Evolutionary conservation across 2,888 invertebrate species (phyloP), one percentile per base, ranked within the genome.

Genomic region (Nemoura dubitans): DNA sequence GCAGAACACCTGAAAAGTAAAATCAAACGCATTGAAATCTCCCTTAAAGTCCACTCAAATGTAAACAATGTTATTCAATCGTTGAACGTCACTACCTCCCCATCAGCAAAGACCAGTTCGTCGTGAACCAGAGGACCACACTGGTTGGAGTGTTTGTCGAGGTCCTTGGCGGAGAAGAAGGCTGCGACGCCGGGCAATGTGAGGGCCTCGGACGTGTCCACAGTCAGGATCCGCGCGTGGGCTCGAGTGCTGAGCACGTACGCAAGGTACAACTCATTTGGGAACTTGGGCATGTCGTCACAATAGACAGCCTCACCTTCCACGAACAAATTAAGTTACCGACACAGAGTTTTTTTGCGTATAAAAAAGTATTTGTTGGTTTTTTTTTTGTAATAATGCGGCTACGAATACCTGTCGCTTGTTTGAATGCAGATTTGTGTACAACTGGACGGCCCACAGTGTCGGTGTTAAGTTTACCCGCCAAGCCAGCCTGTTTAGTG

Each of bases 221-320:
- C 93, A 10, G 93, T 94, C 2, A 96, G 76, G 86, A 98, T 94
- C 89, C 95, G 95, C 0, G 98, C 98, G 90, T 97, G 96, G 0
- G 98, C 94, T 91, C 94, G 95, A 0, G 95, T 95, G 89, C 98
- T 98, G 0, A 95, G 89, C 0, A 98, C 98, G 82, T 96, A 93
- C 0, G 95, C 95, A 89, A 98, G 92, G 89, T 96, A 97, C 0
- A 98, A 92, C 91, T 98, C 98, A 84, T 95, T 95, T 89, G 94
- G 94, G 88, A 94, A 93, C 84, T 91, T 92, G 0, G 97, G 97
- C 89, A 98, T 95, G 90, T 99, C 99, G 90, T 98, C 98, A 89
- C 96, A 95, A 90, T 98, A 99, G 85, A 96, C 92, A 0, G 98
- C 98, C 93, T 98, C 98, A 0, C 98, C 97, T 90, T 21, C 16